Percentiles rank a stretch among this genome's conserved stretches.
phyloP scores from a whole-genome alignment of 2,113 vertebrate species.

The Tenebrosternarchus preto region DNA sequence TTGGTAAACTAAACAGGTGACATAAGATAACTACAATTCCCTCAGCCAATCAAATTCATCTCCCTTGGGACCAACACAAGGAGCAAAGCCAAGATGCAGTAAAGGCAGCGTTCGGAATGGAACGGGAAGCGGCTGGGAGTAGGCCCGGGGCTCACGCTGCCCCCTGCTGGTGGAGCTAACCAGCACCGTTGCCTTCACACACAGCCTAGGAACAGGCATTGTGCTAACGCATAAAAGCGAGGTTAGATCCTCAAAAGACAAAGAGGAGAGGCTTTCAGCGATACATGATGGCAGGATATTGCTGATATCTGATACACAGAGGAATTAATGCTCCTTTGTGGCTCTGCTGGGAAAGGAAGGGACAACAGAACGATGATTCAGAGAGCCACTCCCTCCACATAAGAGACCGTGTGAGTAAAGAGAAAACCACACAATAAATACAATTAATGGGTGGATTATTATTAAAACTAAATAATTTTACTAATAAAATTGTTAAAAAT shows the following conservation, averaged over 20 bases:
- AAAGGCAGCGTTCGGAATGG: background rate
- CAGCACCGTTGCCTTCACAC: background rate
- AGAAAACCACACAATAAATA: background rate
- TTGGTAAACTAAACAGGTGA: background rate
- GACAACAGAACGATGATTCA: background rate
- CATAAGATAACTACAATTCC: background rate
- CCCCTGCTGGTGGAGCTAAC: too few relatives aligned
- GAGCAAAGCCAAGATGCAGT: background rate
- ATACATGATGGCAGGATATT: background rate
- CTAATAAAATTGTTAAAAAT: too few relatives aligned
- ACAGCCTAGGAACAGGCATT: background rate
- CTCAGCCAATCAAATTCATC: background rate
- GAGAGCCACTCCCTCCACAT: background rate
- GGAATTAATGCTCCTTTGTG: background rate
- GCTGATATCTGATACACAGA: background rate
- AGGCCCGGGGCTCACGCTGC: too few relatives aligned
- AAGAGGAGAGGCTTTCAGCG: background rate
- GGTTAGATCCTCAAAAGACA: background rate
- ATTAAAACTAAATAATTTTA: too few relatives aligned
- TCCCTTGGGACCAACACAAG: background rate
- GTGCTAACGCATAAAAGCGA: background rate
- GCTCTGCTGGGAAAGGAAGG: slow-evolving; percentile 1
- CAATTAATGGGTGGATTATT: background rate
- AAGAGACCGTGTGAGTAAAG: background rate
- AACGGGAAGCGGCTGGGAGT: too few relatives aligned